These are phyloP conservation scores for Bradypus variegatus DNA, from an alignment of 2,797 vertebrate genomes.

Conservation along the genomic window DNA sequence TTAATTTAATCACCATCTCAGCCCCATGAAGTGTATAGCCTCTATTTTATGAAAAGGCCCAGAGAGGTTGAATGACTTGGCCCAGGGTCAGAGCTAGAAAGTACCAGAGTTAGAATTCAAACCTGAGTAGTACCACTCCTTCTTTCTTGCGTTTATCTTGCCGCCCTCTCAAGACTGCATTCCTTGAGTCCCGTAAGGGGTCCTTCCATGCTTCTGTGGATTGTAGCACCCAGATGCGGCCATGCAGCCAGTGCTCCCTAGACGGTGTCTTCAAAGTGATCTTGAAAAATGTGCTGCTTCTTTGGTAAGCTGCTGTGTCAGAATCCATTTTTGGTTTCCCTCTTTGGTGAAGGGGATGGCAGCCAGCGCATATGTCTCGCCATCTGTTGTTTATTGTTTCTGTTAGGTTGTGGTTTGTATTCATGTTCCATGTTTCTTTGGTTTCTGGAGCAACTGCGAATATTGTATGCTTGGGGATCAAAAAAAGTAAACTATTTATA, in stretches of 20 bases:
- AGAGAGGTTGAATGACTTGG: neutral
- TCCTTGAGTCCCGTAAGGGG: neutral
- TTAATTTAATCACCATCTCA: neutral
- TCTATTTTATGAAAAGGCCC: neutral
- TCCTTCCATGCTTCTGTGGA: neutral
- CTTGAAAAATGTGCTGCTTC: neutral
- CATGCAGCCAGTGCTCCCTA: neutral
- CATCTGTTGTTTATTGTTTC: conserved; percentile 76
- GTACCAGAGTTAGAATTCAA: neutral
- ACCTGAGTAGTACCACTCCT: neutral
- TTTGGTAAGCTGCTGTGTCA: conserved; percentile 25
- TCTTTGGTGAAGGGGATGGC: conserved; percentile 45
- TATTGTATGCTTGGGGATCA: conserved; percentile 71
- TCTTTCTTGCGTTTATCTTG: neutral
- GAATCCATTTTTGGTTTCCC: conserved; percentile 44
- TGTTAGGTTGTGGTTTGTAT: conserved; percentile 73
- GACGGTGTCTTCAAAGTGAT: neutral
- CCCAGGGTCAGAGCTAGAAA: neutral
- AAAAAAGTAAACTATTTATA: conserved; percentile 79
- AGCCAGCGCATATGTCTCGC: conserved; percentile 55
- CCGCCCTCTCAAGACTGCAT: neutral
- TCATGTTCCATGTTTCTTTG: conserved; percentile 73
- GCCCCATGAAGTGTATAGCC: neutral
- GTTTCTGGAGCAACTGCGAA: conserved; percentile 72
- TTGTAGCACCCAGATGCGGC: neutral